Evolutionary conservation across 1,140 invertebrate species (phyloP).

Genomic region (Drosophila nigrodunni): DNA sequence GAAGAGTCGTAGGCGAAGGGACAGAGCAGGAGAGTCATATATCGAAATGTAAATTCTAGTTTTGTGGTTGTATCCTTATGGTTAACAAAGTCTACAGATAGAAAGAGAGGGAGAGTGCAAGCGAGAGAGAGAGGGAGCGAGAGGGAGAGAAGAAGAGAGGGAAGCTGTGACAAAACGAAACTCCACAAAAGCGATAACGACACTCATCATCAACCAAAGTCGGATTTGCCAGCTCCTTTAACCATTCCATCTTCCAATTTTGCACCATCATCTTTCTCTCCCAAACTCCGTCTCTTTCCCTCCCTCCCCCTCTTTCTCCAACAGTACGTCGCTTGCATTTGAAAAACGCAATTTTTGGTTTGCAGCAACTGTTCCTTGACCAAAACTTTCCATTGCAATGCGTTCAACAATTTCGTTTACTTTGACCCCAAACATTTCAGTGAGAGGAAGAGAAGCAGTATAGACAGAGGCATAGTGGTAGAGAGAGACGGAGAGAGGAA

Average conservation of each 20-base stretch:
- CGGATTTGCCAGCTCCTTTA: conserved; percentile 64
- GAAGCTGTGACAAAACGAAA: conserved; percentile 62
- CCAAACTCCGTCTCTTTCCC: background rate
- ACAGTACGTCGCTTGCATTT: conserved; percentile 61
- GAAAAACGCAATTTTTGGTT: conserved; percentile 77
- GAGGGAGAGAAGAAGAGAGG: background rate
- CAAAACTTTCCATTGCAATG: conserved; percentile 60
- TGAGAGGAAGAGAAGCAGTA: background rate
- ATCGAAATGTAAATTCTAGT: conserved; percentile 81
- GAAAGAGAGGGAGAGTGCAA: background rate
- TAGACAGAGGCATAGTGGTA: background rate
- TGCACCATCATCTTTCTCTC: background rate
- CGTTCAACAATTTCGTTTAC: conserved; percentile 53
- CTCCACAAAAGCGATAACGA: conserved; percentile 81
- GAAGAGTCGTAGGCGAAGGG: background rate
- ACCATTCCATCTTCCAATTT: conserved; percentile 30
- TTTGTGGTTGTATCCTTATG: conserved; percentile 48
- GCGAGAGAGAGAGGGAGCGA: background rate
- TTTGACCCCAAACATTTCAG: conserved; percentile 40
- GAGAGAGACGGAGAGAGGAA: background rate
- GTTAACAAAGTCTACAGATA: background rate
- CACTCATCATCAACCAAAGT: conserved; percentile 82
- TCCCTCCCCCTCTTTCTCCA: background rate
- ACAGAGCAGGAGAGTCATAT: conserved; percentile 52
- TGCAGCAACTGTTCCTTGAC: conserved; percentile 56